Percentiles rank a stretch among this genome's conserved stretches.
Conservation (phyloP, 2,797 vertebrate species). For the Furcifer pardalis region DNA sequence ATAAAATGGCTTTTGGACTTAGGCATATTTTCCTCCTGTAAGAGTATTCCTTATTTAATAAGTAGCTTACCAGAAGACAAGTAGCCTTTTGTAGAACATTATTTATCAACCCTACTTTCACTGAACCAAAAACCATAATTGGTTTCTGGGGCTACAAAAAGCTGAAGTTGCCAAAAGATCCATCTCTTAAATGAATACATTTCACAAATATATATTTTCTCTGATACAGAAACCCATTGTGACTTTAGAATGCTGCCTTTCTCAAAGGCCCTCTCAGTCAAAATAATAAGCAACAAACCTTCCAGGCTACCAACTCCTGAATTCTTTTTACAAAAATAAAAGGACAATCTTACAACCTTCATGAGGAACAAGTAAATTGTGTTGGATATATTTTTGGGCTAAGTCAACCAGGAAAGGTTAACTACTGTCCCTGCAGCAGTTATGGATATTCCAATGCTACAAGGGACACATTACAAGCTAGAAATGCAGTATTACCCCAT, state of each 20-base stretch:
- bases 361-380: background rate
- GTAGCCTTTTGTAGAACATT: slow-evolving; percentile 72
- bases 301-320: background rate
- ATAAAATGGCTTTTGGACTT: slow-evolving; percentile 50
- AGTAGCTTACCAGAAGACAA: slow-evolving; percentile 72
- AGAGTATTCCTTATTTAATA: slow-evolving; percentile 71
- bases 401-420: background rate
- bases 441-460: background rate
- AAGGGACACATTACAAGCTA: background rate
- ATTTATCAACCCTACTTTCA: slow-evolving; percentile 71
- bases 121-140: slow-evolving; percentile 65
- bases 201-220: slow-evolving; percentile 47
- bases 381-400: background rate
- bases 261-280: background rate
- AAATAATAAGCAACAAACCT: background rate
- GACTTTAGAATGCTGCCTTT: background rate
- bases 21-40: slow-evolving; percentile 51
- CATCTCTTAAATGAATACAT: slow-evolving; percentile 69
- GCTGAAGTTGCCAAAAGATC: slow-evolving; percentile 63
- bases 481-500: background rate
- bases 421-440: background rate
- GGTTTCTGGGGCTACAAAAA: slow-evolving; percentile 54
- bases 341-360: background rate
- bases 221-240: background rate
- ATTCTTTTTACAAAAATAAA: background rate